These are phyloP conservation scores for Scaptomyza cyrtandrae DNA, from an alignment of 2,888 invertebrate genomes.

Conservation along the genomic window DNA sequence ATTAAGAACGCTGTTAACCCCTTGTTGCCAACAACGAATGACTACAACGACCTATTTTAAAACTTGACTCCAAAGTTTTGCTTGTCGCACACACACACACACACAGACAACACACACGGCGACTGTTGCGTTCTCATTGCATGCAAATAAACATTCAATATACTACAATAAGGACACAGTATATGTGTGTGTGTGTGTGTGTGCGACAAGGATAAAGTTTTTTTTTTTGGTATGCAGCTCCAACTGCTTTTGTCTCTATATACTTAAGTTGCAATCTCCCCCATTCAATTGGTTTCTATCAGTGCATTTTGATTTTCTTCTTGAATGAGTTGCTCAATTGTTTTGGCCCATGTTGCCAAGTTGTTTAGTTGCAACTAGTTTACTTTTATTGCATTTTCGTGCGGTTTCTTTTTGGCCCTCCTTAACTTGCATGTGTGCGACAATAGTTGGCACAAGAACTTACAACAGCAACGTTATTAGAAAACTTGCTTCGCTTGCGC, in stretches of 20 bases:
- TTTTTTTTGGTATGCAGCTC: conserved; percentile 32
- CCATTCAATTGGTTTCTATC: conserved; percentile 73
- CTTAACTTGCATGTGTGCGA: conserved; percentile 29
- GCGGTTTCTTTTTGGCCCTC: conserved; percentile 54
- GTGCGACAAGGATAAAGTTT: conserved; percentile 61
- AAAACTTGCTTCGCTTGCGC: conserved; percentile 2
- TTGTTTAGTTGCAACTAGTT: conserved; percentile 50
- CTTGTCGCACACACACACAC: conserved; percentile 19
- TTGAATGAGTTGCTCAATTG: conserved; percentile 76
- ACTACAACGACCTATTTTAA: conserved; percentile 46
- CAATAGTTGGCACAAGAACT: conserved; percentile 30
- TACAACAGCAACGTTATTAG: conserved; percentile 23
- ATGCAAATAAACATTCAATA: conserved; percentile 79
- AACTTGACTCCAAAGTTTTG: conserved; percentile 51
- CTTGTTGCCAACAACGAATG: conserved; percentile 43
- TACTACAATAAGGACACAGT: conserved; percentile 41
- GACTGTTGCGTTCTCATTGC: conserved; percentile 45
- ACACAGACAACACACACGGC: conserved; percentile 2
- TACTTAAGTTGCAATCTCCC: neutral
- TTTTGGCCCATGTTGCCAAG: conserved; percentile 66
- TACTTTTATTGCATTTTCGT: conserved; percentile 76
- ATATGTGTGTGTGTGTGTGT: neutral
- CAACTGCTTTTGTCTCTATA: conserved; percentile 18
- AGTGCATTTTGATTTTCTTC: conserved; percentile 78
- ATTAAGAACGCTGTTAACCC: conserved; percentile 76